phyloP scores from a whole-genome alignment of 2,888 invertebrate genomes.

The Alloplasta piceator region DNA sequence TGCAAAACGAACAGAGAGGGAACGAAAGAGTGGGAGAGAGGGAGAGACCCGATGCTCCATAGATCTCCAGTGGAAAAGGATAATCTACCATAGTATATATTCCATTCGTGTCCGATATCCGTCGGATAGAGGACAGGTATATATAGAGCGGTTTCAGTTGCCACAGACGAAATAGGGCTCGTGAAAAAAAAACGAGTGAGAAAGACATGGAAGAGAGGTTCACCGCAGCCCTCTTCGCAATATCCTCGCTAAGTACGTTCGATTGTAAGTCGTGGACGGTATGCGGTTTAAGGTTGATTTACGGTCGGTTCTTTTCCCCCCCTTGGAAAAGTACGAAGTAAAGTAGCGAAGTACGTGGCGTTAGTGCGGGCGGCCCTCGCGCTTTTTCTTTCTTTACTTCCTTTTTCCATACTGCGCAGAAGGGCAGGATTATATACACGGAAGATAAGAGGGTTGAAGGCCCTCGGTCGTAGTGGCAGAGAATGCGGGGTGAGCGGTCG shows the following conservation, averaged over 20 bases:
- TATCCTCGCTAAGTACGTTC: constrained; percentile 80
- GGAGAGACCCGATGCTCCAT: constrained; percentile 16
- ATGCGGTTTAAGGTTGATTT: constrained; percentile 81
- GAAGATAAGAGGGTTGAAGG: constrained; percentile 20
- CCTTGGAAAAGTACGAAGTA: constrained; percentile 43
- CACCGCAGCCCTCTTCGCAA: constrained; percentile 48
- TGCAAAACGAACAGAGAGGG: constrained; percentile 2
- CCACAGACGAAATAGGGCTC: constrained; percentile 48
- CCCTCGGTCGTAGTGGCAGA: constrained; percentile 6
- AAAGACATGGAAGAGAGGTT: constrained; percentile 30
- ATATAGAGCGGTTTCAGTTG: constrained; percentile 60
- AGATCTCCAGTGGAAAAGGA: constrained; percentile 41
- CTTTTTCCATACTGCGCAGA: not conserved
- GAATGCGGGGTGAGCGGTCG: not conserved
- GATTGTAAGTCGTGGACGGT: constrained; percentile 79
- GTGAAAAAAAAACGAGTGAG: constrained; percentile 15
- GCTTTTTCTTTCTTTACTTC: constrained; percentile 34
- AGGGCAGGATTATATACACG: constrained; percentile 41
- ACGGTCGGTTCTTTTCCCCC: constrained; percentile 69
- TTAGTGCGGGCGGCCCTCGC: constrained; percentile 57
- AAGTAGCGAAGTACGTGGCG: constrained; percentile 55
- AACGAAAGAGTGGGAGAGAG: constrained; percentile 19
- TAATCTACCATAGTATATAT: constrained; percentile 70
- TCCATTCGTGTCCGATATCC: constrained; percentile 73
- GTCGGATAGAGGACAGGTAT: constrained; percentile 60